phyloP scores from a whole-genome alignment of 1,140 invertebrate genomes.

The Bombus picipes region DNA sequence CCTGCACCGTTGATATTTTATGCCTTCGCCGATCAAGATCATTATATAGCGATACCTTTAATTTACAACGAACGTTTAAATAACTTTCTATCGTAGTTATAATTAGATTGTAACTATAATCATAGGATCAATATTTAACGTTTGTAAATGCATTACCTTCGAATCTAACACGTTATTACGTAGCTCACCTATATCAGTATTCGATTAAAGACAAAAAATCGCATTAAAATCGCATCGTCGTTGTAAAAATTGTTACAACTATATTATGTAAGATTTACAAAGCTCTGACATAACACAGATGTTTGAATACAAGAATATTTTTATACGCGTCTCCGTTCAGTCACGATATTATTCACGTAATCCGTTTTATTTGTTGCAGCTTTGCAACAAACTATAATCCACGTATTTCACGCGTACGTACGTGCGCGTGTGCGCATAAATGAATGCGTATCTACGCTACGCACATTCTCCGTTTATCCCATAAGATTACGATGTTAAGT shows the following conservation, averaged over 20 bases:
- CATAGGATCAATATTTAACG: too few relatives aligned
- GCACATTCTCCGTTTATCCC: conserved; percentile 6
- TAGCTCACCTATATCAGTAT: too few relatives aligned
- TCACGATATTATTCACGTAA: neutral
- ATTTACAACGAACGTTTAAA: neutral
- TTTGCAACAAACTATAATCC: neutral
- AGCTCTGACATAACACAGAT: fast-evolving
- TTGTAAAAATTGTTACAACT: too few relatives aligned
- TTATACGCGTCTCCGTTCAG: neutral
- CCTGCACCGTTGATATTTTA: neutral
- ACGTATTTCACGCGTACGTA: too few relatives aligned
- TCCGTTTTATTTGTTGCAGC: neutral
- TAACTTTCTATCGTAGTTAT: too few relatives aligned
- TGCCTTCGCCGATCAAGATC: neutral
- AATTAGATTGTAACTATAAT: too few relatives aligned
- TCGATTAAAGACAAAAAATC: too few relatives aligned
- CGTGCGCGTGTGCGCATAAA: neutral
- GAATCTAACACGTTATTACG: too few relatives aligned
- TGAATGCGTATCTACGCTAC: conserved; percentile 20
- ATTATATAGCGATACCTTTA: neutral
- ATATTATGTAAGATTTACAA: too few relatives aligned
- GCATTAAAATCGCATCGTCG: too few relatives aligned
- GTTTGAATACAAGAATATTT: neutral
- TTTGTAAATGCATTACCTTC: too few relatives aligned
- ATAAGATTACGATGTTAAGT: conserved; percentile 66